A percentile compares a stretch with the other conserved stretches of the same genome.
Conservation (phyloP, 2,888 invertebrate genomes). For the Drosophila atripex region DNA sequence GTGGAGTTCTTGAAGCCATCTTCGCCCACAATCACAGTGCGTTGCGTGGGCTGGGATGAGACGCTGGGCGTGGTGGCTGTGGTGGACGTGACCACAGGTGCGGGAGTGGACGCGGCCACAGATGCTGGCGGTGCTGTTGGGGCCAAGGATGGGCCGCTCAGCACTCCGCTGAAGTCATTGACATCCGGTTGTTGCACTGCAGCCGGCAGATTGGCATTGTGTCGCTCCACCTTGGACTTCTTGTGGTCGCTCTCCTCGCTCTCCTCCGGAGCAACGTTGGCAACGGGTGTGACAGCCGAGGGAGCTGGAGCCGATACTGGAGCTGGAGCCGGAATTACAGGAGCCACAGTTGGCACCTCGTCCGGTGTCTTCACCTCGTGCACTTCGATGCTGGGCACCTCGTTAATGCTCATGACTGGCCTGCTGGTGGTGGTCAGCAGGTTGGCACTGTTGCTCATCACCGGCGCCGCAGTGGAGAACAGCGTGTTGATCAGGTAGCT, state of each 20-base stretch:
- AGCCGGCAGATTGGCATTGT: conserved; percentile 77
- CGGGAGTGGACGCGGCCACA: conserved; percentile 3
- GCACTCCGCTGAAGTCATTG: conserved; percentile 81
- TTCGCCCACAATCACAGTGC: conserved; percentile 86
- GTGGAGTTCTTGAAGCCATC: conserved; percentile 86
- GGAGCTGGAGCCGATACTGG: neutral
- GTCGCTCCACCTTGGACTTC: conserved; percentile 65
- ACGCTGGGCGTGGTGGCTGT: neutral
- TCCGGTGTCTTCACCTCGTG: conserved; percentile 63
- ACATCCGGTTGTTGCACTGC: conserved; percentile 81
- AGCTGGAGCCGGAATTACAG: neutral
- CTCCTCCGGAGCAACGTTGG: conserved; percentile 44
- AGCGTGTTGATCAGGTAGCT: conserved; percentile 43
- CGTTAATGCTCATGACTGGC: conserved; percentile 40
- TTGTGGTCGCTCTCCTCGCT: conserved; percentile 58
- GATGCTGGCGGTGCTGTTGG: neutral
- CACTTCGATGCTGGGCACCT: conserved; percentile 70
- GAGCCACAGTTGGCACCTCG: conserved; percentile 13
- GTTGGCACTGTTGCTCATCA: conserved; percentile 34
- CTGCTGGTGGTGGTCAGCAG: conserved; percentile 38
- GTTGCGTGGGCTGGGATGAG: conserved; percentile 39
- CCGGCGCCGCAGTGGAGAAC: conserved; percentile 13
- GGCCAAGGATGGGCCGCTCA: conserved; percentile 54
- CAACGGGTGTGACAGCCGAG: neutral
- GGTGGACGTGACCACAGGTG: conserved; percentile 1